These are phyloP conservation scores for Ennomos fuscantarius DNA, from an alignment of 2,888 invertebrate genomes.

Conservation along the genomic window DNA sequence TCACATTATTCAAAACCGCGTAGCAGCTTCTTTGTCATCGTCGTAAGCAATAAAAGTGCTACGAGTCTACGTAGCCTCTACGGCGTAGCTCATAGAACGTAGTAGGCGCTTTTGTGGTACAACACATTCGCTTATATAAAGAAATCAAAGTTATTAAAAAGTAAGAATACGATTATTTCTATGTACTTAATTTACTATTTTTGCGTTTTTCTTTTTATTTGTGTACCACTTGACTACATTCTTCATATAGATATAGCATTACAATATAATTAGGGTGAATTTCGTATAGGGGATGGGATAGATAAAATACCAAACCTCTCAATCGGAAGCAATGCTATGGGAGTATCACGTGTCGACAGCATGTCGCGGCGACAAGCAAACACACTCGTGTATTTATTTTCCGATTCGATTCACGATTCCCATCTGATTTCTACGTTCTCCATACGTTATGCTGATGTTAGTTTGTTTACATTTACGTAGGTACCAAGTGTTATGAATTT, in stretches of 20 bases:
- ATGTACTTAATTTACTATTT: no score
- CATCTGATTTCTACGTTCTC: slow-evolving; percentile 28
- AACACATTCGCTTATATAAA: no score
- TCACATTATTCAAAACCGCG: slow-evolving; percentile 44
- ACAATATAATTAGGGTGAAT: no score
- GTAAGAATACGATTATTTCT: no score
- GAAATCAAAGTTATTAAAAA: no score
- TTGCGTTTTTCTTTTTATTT: no score
- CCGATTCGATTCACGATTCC: slow-evolving; percentile 35
- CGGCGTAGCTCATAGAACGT: slow-evolving; percentile 15
- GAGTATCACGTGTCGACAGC: slow-evolving; percentile 49
- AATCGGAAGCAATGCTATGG: slow-evolving; percentile 27
- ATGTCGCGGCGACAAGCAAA: slow-evolving; percentile 50
- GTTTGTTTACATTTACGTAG: no score
- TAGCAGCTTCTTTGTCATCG: slow-evolving; percentile 69
- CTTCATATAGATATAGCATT: no score
- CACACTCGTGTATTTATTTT: slow-evolving; percentile 54
- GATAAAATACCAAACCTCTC: no score
- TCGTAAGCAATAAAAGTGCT: slow-evolving; percentile 65
- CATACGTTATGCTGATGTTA: slow-evolving; percentile 18
- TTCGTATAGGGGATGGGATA: no score
- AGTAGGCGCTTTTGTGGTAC: no score
- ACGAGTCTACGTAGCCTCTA: slow-evolving; percentile 35
- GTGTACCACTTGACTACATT: no score
- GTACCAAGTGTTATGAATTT: slow-evolving; percentile 1